A percentile compares a stretch with the other conserved stretches of the same genome.
Conservation (phyloP, 2,113 vertebrate genomes). For the Rattus rattus region DNA sequence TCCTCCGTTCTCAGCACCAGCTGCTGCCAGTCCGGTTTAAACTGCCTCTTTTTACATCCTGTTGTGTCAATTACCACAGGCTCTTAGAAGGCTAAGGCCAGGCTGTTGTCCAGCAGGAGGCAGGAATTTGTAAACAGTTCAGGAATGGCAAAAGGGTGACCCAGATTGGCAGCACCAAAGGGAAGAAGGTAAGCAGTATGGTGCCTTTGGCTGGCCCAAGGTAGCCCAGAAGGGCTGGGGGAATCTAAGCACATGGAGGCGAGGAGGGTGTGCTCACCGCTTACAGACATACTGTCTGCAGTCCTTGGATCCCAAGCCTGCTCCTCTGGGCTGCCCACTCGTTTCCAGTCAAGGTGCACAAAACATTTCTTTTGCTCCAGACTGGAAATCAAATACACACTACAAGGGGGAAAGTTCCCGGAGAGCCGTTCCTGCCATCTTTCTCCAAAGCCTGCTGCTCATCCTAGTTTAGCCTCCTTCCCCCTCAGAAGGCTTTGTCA, state of each 20-base stretch:
- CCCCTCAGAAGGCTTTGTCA: neutral
- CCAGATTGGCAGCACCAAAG: slow-evolving; percentile 43
- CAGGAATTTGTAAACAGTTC: neutral
- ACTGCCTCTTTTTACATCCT: neutral
- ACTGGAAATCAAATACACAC: slow-evolving; percentile 39
- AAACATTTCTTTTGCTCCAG: neutral
- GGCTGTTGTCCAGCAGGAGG: accelerated
- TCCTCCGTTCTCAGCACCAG: neutral
- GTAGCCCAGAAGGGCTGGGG: neutral
- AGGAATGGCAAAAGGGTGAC: slow-evolving; percentile 48
- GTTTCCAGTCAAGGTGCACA: slow-evolving; percentile 6
- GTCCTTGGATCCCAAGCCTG: neutral
- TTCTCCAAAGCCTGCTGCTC: neutral
- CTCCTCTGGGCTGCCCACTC: neutral
- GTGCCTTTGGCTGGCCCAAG: neutral
- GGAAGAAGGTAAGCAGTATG: neutral
- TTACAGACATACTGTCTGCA: neutral
- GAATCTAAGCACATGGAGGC: neutral
- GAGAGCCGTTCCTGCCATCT: neutral
- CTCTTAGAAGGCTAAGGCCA: neutral
- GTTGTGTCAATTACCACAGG: slow-evolving; percentile 35
- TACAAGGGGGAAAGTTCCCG: neutral
- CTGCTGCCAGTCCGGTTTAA: neutral
- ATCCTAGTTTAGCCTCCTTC: neutral
- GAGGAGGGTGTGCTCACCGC: neutral